Evolutionary conservation across 2,113 vertebrate species (phyloP).

Genomic region (Pluvianellus socialis): DNA sequence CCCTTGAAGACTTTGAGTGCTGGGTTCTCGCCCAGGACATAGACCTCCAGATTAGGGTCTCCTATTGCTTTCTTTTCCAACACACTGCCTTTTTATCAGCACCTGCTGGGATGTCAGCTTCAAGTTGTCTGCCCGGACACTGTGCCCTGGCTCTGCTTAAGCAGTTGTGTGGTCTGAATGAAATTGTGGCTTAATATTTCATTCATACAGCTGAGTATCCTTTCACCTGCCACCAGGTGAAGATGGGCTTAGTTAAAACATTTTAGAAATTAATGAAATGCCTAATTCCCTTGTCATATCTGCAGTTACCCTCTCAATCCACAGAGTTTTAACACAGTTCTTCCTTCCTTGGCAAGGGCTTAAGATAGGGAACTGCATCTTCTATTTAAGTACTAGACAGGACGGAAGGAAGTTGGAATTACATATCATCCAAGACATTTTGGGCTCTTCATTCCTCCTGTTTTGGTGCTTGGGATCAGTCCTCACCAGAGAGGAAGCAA

Average conservation of each 20-base stretch:
- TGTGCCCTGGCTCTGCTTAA: background rate
- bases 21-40: background rate
- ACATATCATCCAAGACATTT: background rate
- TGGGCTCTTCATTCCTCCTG: background rate
- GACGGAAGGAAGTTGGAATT: conserved; percentile 1
- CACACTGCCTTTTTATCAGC: background rate
- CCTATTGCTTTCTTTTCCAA: background rate
- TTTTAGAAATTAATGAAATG: conserved; percentile 14
- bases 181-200: background rate
- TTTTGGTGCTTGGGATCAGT: background rate
- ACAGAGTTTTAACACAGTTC: background rate
- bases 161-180: background rate
- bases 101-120: background rate
- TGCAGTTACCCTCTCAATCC: background rate
- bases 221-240: background rate
- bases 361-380: background rate
- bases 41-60: background rate
- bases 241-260: background rate
- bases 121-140: accelerated
- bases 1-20: background rate
- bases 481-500: background rate
- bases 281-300: conserved; percentile 19
- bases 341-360: background rate
- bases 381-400: conserved; percentile 14
- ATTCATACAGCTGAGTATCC: background rate